phyloP scores from a whole-genome alignment of 2,888 invertebrate genomes.

The Lutraria lutraria region DNA sequence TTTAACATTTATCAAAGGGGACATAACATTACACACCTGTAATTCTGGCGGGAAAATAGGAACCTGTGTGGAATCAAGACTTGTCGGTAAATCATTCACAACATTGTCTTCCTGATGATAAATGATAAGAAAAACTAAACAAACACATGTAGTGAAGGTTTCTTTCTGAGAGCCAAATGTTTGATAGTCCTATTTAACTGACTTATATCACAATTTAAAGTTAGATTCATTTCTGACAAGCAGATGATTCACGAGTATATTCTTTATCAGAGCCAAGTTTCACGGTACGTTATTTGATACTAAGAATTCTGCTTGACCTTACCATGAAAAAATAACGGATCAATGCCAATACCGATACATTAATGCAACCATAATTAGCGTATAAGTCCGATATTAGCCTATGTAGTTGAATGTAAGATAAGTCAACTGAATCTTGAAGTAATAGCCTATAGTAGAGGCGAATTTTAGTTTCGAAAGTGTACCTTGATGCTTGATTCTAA shows the following conservation, averaged over 20 bases:
- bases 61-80: constrained; percentile 90
- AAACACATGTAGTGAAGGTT: neutral
- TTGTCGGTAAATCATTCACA: neutral
- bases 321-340: too few relatives aligned
- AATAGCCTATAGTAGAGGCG: neutral
- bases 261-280: neutral
- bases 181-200: neutral
- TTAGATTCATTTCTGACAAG: neutral
- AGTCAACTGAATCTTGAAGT: neutral
- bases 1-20: neutral
- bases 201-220: neutral
- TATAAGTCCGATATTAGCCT: too few relatives aligned
- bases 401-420: too few relatives aligned
- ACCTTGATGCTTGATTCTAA: neutral
- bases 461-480: neutral
- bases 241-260: neutral
- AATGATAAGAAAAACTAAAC: neutral
- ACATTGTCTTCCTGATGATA: neutral
- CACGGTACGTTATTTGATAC: too few relatives aligned
- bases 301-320: too few relatives aligned
- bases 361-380: too few relatives aligned
- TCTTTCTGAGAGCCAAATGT: neutral
- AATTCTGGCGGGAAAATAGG: constrained; percentile 97
- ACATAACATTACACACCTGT: constrained; percentile 78
- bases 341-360: too few relatives aligned